Evolutionary conservation across 1,140 invertebrate species (phyloP), one percentile per base, ranked within the genome.

Genomic region (Meteorus sp.): DNA sequence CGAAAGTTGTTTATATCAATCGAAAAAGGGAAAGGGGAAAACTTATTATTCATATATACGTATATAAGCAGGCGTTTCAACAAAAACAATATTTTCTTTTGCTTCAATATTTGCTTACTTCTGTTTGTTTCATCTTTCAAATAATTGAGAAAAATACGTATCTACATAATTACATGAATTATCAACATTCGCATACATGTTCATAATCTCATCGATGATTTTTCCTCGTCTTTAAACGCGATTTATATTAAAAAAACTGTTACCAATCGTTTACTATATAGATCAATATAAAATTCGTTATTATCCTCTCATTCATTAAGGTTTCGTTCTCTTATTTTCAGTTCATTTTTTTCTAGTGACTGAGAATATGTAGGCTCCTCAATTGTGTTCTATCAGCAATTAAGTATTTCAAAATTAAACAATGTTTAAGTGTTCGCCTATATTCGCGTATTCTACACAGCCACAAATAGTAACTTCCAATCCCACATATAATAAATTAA

Each of bases 401-500:
- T 39, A 39, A 39, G 8, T 39, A 39, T 39, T 39, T 39, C 19
- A 2, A 25, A 6, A 20, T 50, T 8, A 48, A 19, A 25, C 20
- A 50, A 51, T n/a, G n/a, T 33, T 31, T 25, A 39, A 39, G 15
- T 51, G 41, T 41, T 58, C 25, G 35, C 19, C 37, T 23, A 9
- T 39, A 23, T 63, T 59, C 65, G 68, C 63, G 64, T 66, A 60
- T 64, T 76, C 73, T 74, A 68, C 75, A 76, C 74, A 78, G 75
- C 76, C 75, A 78, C 72, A 67, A 72, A 7, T 4, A 39, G 64
- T 73, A 67, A 73, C 72, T 76, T 68, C 71, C 71, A 74, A 43
- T 55, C 43, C 37, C 41, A 44, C 65, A 66, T 67, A 73, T 61
- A 77, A 77, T 78, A 77, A 79, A 76, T 78, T 73, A 77, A 77